phyloP scores from a whole-genome alignment of 2,797 vertebrate species.

The Buceros bicornis region DNA sequence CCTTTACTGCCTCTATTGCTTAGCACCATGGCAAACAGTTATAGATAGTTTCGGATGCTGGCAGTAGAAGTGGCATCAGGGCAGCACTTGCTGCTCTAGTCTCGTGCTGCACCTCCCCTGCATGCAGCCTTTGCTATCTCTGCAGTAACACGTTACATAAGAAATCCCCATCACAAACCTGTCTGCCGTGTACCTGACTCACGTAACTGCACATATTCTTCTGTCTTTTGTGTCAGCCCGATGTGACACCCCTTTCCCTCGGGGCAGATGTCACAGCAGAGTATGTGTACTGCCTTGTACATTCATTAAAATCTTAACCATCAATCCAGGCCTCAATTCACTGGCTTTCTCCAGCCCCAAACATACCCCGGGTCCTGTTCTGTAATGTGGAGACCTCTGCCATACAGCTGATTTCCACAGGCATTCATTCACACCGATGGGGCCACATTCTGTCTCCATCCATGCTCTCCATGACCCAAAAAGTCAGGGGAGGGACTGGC shows the following conservation, averaged over 20 bases:
- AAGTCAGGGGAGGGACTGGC: neutral
- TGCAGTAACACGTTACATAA: neutral
- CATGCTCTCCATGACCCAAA: neutral
- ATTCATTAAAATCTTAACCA: neutral
- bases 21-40: neutral
- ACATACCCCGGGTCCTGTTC: neutral
- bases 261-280: neutral
- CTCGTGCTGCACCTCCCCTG: neutral
- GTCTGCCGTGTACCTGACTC: neutral
- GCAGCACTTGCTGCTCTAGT: fast-evolving
- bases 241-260: neutral
- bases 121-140: neutral
- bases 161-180: neutral
- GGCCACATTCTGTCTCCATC: neutral
- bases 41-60: neutral
- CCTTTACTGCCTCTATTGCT: neutral
- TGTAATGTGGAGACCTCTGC: neutral
- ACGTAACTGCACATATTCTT: neutral
- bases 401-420: neutral
- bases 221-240: neutral
- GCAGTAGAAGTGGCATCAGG: neutral
- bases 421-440: neutral
- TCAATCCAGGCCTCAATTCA: neutral
- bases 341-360: neutral
- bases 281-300: neutral